Base-by-base conservation (phyloP, 1,140 invertebrate species). In the Druon quercuslanigerum region DNA sequence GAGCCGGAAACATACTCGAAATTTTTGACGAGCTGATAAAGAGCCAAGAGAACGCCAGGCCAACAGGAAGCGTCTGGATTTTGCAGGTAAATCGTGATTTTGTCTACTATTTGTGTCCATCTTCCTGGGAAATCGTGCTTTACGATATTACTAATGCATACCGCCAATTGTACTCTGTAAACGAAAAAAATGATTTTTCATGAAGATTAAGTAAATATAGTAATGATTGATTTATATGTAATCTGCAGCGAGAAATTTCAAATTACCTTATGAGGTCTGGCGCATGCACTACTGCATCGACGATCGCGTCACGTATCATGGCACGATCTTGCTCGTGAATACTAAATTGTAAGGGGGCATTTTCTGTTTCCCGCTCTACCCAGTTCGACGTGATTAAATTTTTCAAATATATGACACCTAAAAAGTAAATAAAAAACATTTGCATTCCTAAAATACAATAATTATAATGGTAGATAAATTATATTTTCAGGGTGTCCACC, bases 321-420 rank as follows among this genome's bases (percentile, higher is more conserved):
- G 96, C 95, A 82, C 98, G 94, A 91, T 99, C 99, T 89, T 99
- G 97, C 91, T 99, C 99, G 85, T 99, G 97, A 85, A 99, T 95
- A 78, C 94, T 95, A 91, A 98, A 99, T 50, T 95, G 94, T 40
- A 95, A 92, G 1, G 95, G 94, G 76, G 94, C 93, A 57, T 95
- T 95, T 33, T 96, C 94, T n/a, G 92, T 90, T 86, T 98, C 97
- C 80, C 96, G 95, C 78, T 97, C 96, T 77, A 94, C 94, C 99
- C 99, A 99, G 90, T 94, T 96, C 83, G 95, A 94, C 54, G 94
- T 95, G 51, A 99, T 94, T 87, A 98, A 93, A 93, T 99, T 99
- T 92, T 99, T 99, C 66, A 99, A 91, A 92, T 99, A 99, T 82
- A 99, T 97, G 46, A 96, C 98, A 87, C 95, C 95, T 95, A 75